A percentile compares a stretch with the other conserved stretches of the same genome.
These are phyloP conservation scores for Scaptomyza graminum DNA, from an alignment of 1,140 invertebrate genomes.

Conservation along the genomic window DNA sequence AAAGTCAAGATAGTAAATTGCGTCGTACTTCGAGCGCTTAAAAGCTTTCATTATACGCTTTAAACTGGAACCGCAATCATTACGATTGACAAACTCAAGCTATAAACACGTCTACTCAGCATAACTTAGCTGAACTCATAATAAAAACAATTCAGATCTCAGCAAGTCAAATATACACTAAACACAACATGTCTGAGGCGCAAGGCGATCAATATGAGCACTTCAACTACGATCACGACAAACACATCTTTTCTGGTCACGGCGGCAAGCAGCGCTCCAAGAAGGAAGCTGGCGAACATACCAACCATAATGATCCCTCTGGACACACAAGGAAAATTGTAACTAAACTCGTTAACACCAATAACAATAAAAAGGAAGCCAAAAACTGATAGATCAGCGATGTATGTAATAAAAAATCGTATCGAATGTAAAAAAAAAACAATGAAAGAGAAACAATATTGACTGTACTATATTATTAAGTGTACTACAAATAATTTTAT, in stretches of 20 bases:
- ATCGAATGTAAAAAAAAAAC: slow-evolving; percentile 12
- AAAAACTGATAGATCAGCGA: slow-evolving; percentile 46
- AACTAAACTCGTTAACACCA: slow-evolving; percentile 93
- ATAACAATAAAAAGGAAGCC: slow-evolving; percentile 87
- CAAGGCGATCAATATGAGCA: slow-evolving; percentile 95
- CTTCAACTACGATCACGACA: slow-evolving; percentile 95
- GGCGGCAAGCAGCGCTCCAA: slow-evolving; percentile 94
- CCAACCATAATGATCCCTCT: slow-evolving; percentile 94
- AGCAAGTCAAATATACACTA: not conserved
- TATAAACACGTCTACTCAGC: slow-evolving; percentile 25
- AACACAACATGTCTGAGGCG: slow-evolving; percentile 71
- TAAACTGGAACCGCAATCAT: slow-evolving; percentile 6
- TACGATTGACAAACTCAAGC: slow-evolving; percentile 6
- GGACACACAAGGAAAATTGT: slow-evolving; percentile 96
- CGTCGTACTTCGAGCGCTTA: not conserved
- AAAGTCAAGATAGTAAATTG: not conserved
- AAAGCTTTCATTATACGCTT: slow-evolving; percentile 26
- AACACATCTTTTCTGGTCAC: slow-evolving; percentile 92
- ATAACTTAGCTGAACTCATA: slow-evolving; percentile 67
- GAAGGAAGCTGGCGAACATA: slow-evolving; percentile 92
- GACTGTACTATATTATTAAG: slow-evolving; percentile 3
- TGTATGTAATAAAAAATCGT: not conserved
- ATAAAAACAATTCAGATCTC: slow-evolving; percentile 79
- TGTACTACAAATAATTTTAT: not conserved
- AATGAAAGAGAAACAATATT: slow-evolving; percentile 25